These are phyloP conservation scores for Phymatocera aterrima DNA, from an alignment of 2,888 invertebrate genomes.

Conservation along the genomic window DNA sequence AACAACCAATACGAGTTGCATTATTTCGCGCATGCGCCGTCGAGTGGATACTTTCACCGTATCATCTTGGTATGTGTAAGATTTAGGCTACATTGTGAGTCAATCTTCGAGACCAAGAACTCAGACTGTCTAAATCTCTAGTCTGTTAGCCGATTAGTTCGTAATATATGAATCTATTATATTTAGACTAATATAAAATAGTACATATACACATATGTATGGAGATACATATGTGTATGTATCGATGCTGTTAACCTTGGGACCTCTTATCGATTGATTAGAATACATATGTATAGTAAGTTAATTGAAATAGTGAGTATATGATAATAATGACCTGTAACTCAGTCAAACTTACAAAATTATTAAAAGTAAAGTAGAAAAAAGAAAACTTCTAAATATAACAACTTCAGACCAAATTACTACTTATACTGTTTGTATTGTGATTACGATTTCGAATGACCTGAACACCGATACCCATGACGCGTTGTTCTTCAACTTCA, in stretches of 20 bases:
- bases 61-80: background rate
- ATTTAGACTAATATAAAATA: constrained; percentile 1
- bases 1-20: too few relatives aligned
- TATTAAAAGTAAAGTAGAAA: background rate
- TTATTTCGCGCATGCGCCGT: too few relatives aligned
- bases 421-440: constrained; percentile 29
- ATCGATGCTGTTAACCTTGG: constrained; percentile 35
- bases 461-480: background rate
- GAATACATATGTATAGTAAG: too few relatives aligned
- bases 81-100: constrained; percentile 27
- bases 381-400: background rate
- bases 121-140: constrained; percentile 40
- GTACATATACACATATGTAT: background rate
- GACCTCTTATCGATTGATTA: constrained; percentile 34
- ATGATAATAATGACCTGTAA: background rate
- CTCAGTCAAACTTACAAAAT: background rate
- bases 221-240: background rate
- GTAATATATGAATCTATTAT: too few relatives aligned
- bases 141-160: too few relatives aligned
- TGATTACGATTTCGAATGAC: background rate
- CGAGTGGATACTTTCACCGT: too few relatives aligned
- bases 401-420: constrained; percentile 30
- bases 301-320: constrained; percentile 7
- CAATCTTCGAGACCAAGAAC: constrained; percentile 35
- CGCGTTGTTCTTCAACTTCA: background rate